These are phyloP conservation scores for Tortrix viridana DNA, from an alignment of 2,888 invertebrate genomes.

Conservation along the genomic window DNA sequence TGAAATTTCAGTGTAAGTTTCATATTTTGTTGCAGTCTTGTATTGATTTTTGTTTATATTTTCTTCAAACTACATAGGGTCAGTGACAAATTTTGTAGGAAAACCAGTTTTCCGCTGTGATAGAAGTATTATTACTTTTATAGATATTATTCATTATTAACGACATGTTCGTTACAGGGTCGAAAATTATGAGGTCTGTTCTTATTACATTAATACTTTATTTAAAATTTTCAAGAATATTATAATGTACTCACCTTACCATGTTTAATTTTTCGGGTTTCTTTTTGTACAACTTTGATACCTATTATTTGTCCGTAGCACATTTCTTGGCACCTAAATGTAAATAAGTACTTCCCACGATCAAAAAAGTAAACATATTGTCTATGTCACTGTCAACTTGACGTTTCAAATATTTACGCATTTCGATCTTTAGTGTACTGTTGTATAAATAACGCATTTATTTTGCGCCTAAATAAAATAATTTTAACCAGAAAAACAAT, in stretches of 20 bases:
- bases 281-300: no score
- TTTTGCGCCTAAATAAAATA: slow-evolving; percentile 15
- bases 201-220: neutral
- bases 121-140: neutral
- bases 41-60: slow-evolving; percentile 12
- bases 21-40: slow-evolving; percentile 24
- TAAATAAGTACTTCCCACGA: slow-evolving; percentile 1
- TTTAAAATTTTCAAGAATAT: neutral
- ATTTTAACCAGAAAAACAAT: slow-evolving; percentile 12
- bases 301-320: neutral
- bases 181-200: slow-evolving; percentile 61
- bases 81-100: neutral
- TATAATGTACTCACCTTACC: neutral
- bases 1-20: slow-evolving; percentile 33
- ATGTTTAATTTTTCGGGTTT: slow-evolving; percentile 8
- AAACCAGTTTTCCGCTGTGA: neutral
- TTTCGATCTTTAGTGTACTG: slow-evolving; percentile 49
- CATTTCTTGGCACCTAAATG: neutral
- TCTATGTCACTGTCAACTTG: slow-evolving; percentile 48
- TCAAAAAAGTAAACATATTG: slow-evolving; percentile 11
- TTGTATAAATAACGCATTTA: slow-evolving; percentile 40
- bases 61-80: neutral
- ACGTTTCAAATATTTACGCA: slow-evolving; percentile 52
- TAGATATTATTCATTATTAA: slow-evolving; percentile 21
- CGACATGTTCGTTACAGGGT: slow-evolving; percentile 53